phyloP scores from a whole-genome alignment of 2,888 invertebrate species.

The Leptinotarsa tumamoca region DNA sequence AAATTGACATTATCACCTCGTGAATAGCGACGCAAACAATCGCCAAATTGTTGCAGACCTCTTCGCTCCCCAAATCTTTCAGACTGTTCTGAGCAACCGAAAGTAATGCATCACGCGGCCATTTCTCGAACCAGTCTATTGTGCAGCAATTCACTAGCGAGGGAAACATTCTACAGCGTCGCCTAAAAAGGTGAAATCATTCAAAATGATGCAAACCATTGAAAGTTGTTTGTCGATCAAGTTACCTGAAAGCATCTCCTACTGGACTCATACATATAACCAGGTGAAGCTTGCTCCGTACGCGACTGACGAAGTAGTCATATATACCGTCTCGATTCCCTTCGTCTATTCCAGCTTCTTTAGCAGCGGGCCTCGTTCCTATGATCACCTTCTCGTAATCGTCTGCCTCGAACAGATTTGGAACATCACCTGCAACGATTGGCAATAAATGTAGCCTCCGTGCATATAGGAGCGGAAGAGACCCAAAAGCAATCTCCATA shows the following conservation, averaged over 20 bases:
- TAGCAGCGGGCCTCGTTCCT: conserved; percentile 79
- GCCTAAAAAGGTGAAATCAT: conserved; percentile 66
- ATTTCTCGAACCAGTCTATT: conserved; percentile 94
- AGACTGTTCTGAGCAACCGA: conserved; percentile 85
- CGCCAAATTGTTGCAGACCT: conserved; percentile 70
- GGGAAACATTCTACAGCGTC: conserved; percentile 93
- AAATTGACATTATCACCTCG: conserved; percentile 66
- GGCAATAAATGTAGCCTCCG: conserved; percentile 22
- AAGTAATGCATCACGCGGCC: conserved; percentile 89
- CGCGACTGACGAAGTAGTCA: conserved; percentile 86
- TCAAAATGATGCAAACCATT: background rate
- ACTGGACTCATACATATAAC: conserved; percentile 93
- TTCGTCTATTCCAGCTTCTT: conserved; percentile 74
- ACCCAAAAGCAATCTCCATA: background rate
- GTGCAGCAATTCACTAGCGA: conserved; percentile 94
- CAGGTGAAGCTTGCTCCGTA: conserved; percentile 85
- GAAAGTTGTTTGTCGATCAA: no score
- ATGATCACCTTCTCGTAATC: conserved; percentile 87
- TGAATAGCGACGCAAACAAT: conserved; percentile 80
- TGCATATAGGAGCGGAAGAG: background rate
- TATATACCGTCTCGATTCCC: conserved; percentile 83
- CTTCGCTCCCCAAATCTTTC: conserved; percentile 68
- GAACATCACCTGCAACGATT: conserved; percentile 79
- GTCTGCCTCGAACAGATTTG: conserved; percentile 90
- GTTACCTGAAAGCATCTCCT: conserved; percentile 85